These are phyloP conservation scores for Malacoctenus gilli DNA, from an alignment of 2,797 vertebrate genomes.

Conservation along the genomic window DNA sequence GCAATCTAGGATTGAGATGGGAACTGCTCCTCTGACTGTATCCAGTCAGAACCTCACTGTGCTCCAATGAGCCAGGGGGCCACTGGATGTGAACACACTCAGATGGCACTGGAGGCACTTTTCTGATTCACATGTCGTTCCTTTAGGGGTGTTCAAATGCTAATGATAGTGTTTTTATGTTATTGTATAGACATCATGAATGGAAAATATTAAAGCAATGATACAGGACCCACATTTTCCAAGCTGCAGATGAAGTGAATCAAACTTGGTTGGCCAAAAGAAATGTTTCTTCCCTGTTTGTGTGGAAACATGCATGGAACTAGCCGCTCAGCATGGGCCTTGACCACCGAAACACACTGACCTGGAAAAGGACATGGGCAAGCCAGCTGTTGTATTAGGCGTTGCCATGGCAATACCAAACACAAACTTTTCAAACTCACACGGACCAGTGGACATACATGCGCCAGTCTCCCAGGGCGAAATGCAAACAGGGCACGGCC, in stretches of 20 bases:
- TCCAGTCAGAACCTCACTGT: constrained; percentile 10
- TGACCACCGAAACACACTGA: constrained; percentile 49
- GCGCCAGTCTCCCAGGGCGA: constrained; percentile 45
- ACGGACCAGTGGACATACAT: constrained; percentile 14
- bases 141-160: constrained; percentile 14
- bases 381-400: constrained; percentile 61
- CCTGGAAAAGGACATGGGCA: constrained; percentile 52
- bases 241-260: not conserved
- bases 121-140: constrained; percentile 27
- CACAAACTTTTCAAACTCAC: constrained; percentile 14
- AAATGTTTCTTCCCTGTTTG: not conserved
- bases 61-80: not conserved
- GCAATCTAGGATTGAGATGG: no score
- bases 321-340: not conserved
- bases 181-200: no score
- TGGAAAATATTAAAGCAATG: not conserved
- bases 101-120: constrained; percentile 10
- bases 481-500: constrained; percentile 39
- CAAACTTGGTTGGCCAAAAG: not conserved
- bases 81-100: constrained; percentile 7
- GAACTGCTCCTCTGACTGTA: constrained; percentile 6
- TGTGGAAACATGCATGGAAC: no score
- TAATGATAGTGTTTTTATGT: constrained; percentile 12
- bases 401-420: constrained; percentile 45
- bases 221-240: not conserved